A percentile compares a stretch with the other conserved stretches of the same genome.
phyloP scores from a whole-genome alignment of 2,113 vertebrate genomes.

The Corythornis vintsioides region DNA sequence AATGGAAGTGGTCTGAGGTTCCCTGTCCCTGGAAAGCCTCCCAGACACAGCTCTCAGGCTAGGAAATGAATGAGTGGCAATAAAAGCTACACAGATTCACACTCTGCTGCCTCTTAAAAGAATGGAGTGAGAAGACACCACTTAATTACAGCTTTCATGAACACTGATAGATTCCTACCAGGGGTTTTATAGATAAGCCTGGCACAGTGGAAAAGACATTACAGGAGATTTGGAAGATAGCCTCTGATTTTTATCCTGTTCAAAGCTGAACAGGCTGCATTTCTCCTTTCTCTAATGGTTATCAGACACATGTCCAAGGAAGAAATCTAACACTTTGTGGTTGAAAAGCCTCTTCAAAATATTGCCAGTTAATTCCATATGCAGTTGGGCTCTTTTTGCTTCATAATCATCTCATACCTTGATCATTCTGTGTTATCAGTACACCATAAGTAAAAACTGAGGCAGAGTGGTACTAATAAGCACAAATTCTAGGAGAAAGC shows the following conservation, averaged over 20 bases:
- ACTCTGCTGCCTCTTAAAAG: not conserved
- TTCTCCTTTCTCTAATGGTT: not conserved
- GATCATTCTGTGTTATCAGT: not conserved
- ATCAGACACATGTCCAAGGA: not conserved
- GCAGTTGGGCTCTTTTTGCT: not conserved
- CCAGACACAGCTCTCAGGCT: not conserved
- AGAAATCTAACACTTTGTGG: not conserved
- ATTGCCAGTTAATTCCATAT: not conserved
- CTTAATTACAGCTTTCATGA: slow-evolving; percentile 12
- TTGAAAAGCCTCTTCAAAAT: not conserved
- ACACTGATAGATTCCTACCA: not conserved
- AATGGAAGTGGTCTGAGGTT: too few species aligned
- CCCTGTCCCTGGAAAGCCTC: not conserved
- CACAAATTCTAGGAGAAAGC: not conserved
- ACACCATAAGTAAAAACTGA: accelerated
- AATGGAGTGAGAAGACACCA: not conserved
- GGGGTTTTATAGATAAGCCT: not conserved
- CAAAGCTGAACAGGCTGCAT: not conserved
- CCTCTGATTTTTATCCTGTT: not conserved
- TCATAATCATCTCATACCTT: not conserved
- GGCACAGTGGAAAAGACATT: not conserved
- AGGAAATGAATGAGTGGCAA: slow-evolving; percentile 2
- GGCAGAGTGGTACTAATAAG: not conserved
- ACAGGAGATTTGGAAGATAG: not conserved
- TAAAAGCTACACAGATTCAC: slow-evolving; percentile 8